Percentiles rank a stretch among this genome's conserved stretches.
Conservation (phyloP, 2,797 vertebrate species). For the Galago senegalensis region DNA sequence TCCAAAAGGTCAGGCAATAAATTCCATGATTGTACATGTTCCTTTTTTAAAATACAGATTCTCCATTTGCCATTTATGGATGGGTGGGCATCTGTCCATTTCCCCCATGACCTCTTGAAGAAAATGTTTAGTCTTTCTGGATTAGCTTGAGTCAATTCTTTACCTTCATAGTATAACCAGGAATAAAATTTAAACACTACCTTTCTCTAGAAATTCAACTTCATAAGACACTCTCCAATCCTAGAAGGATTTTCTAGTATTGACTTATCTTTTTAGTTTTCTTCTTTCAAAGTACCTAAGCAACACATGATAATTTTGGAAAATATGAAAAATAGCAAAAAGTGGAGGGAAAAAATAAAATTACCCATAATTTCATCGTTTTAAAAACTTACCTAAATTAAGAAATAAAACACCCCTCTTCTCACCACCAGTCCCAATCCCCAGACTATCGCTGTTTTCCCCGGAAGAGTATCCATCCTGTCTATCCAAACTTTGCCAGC, state of each 20-base stretch:
- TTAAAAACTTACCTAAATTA: constrained; percentile 11
- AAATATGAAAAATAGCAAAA: constrained; percentile 48
- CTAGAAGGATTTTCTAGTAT: constrained; percentile 52
- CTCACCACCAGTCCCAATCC: neutral
- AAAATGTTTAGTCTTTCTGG: constrained; percentile 1
- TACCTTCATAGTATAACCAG: neutral
- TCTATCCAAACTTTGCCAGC: constrained; percentile 5
- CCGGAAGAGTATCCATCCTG: accelerated
- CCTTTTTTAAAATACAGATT: constrained; percentile 4
- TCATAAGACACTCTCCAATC: neutral
- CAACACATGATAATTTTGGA: constrained; percentile 64
- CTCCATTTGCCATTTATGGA: neutral
- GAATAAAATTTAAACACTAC: neutral
- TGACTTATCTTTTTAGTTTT: constrained; percentile 25
- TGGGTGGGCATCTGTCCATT: neutral
- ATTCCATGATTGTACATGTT: neutral
- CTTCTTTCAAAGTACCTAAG: constrained; percentile 40
- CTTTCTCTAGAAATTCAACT: constrained; percentile 54
- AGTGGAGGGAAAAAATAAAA: constrained; percentile 44
- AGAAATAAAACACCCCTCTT: neutral
- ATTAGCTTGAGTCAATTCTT: constrained; percentile 31
- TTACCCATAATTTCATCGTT: neutral
- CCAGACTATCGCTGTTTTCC: neutral
- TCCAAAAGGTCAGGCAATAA: neutral
- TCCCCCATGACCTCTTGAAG: neutral